Evolutionary conservation across 2,888 invertebrate species (phyloP), one percentile per base, ranked within the genome.

Genomic region (Idaea straminata): DNA sequence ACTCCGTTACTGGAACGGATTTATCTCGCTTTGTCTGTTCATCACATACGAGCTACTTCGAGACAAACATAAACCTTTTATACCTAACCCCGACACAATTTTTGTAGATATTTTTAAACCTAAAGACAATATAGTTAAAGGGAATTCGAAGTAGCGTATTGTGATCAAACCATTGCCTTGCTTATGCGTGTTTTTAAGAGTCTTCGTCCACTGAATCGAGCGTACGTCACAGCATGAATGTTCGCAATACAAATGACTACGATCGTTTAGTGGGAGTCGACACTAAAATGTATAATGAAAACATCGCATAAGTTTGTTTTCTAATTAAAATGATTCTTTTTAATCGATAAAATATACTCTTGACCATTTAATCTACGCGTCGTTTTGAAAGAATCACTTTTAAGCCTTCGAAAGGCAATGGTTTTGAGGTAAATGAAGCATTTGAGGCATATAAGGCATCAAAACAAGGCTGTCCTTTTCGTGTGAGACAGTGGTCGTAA

Each of bases 361-460:
- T 69, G 74, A 76, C 73, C 74, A 75, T 76, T 71, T 77, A 75
- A 65, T 65, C 68, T 59, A 62, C 61, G 74, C 71, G 69, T 75
- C 73, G 61, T 68, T 72, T 72, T 66, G 73, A 75, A 67, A 72
- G 74, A 77, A 72, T 77, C 73, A 64, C 5, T 16, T 57, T 59
- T 61, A 60, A 36, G 47, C 59, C 61, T 70, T 65, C 66, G 13
- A 6, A 71, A 64, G 7, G 4, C 13, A 47, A 47, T 15, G 10
- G 5, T 35, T 61, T 25, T 61, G 60, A 7, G 25, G 35, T 4
- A 47, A 36, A 62, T 65, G 61, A 25, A 47, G 61, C 61, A 73
- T 47, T 47, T 47, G 47, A 47, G 47, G 47, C 47, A 47, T 13
- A 36, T 10, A 4, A 36, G 36, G 36, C 36, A 36, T 36, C 36